These are phyloP conservation scores for Leptopilina drosophilae DNA, from an alignment of 2,888 invertebrate species.

Conservation along the genomic window DNA sequence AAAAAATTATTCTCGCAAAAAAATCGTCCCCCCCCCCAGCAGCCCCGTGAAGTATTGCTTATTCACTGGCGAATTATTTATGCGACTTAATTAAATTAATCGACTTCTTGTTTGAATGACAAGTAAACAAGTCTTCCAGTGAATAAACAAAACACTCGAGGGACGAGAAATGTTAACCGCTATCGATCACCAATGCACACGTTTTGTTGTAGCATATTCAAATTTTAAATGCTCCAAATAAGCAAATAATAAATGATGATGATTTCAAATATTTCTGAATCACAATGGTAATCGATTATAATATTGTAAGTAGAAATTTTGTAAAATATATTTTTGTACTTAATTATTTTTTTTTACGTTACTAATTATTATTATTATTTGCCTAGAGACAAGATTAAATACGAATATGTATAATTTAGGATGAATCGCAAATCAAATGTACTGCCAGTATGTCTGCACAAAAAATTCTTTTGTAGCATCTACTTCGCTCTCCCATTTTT, in stretches of 20 bases:
- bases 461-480: conserved; percentile 52
- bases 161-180: not conserved
- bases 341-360: not conserved
- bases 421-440: conserved; percentile 2
- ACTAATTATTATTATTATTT: not conserved
- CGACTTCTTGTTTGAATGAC: conserved; percentile 8
- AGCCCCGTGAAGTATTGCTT: conserved; percentile 5
- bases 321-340: not conserved
- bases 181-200: not conserved
- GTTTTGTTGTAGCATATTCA: not conserved
- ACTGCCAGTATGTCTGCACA: conserved; percentile 11
- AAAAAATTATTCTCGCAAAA: too few relatives aligned
- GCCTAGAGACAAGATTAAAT: not conserved
- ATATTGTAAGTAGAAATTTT: conserved; percentile 10
- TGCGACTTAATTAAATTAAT: conserved; percentile 12
- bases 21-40: too few relatives aligned
- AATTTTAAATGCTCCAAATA: not conserved
- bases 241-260: not conserved
- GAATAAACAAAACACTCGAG: conserved; percentile 10
- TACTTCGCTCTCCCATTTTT: conserved; percentile 55
- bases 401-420: not conserved
- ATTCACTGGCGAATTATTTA: conserved; percentile 15
- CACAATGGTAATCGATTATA: conserved; percentile 21
- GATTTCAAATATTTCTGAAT: not conserved
- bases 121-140: conserved; percentile 24